phyloP scores from a whole-genome alignment of 2,797 vertebrate species.

The Chromobotia macracanthus region DNA sequence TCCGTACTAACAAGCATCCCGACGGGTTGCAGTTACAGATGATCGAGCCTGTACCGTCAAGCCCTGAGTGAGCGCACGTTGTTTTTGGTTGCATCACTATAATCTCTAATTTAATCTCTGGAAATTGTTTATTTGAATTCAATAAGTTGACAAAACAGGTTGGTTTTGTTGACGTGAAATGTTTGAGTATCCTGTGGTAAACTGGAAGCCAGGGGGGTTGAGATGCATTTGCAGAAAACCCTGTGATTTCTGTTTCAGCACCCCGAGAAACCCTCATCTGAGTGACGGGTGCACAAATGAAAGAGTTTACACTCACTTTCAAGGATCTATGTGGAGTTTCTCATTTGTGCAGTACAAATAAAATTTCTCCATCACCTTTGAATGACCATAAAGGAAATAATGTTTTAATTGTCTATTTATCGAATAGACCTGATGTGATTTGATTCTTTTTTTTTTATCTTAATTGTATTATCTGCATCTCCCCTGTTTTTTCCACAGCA shows the following conservation, averaged over 20 bases:
- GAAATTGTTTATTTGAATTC: not conserved
- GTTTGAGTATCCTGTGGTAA: not conserved
- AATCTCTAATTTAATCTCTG: not conserved
- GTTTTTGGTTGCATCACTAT: not conserved
- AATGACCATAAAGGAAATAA: no score
- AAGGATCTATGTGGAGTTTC: not conserved
- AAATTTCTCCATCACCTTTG: not conserved
- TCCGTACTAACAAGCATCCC: not conserved
- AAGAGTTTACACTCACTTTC: slow-evolving; percentile 1
- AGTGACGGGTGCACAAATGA: slow-evolving; percentile 11
- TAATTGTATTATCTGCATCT: not conserved
- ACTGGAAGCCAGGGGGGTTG: not conserved
- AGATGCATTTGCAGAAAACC: not conserved
- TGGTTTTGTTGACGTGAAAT: not conserved
- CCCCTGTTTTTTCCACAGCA: not conserved
- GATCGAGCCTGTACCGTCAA: not conserved
- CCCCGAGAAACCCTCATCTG: not conserved
- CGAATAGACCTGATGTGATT: not conserved
- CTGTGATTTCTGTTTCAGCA: not conserved
- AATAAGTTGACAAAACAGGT: not conserved
- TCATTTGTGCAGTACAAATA: not conserved
- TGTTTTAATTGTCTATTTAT: not conserved
- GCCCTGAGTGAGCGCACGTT: not conserved
- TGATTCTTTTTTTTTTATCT: not conserved
- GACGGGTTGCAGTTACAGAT: not conserved